phyloP scores from a whole-genome alignment of 2,797 vertebrate species.

The Euthynnus affinis region DNA sequence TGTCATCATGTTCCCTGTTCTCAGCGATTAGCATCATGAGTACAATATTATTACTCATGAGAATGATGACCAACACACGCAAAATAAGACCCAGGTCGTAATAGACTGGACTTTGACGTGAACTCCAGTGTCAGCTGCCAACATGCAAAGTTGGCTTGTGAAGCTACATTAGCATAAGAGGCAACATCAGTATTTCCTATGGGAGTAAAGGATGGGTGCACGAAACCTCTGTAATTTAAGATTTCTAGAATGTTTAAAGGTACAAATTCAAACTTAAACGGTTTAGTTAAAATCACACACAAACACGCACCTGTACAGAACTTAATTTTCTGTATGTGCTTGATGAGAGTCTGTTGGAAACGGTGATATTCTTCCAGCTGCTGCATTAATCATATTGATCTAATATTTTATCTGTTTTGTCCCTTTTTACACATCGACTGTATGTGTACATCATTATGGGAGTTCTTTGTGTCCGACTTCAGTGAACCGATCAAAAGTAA shows the following conservation, averaged over 20 bases:
- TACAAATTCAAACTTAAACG: background rate
- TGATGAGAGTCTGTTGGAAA: background rate
- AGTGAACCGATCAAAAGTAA: background rate
- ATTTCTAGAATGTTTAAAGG: background rate
- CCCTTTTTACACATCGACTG: background rate
- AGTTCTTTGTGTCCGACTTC: constrained; percentile 7
- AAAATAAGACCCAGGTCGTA: background rate
- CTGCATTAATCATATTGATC: constrained; percentile 34
- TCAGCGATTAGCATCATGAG: background rate
- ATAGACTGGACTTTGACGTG: background rate
- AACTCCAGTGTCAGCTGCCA: too few species aligned
- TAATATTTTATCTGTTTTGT: constrained; percentile 4
- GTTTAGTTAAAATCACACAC: background rate
- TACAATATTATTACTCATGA: background rate
- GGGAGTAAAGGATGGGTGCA: background rate
- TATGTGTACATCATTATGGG: constrained; percentile 48
- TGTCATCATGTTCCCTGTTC: background rate
- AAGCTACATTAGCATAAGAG: background rate
- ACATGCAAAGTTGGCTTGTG: background rate
- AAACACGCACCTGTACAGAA: background rate
- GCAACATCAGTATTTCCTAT: background rate
- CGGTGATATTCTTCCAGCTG: constrained; percentile 6
- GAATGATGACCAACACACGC: background rate
- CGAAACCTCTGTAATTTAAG: background rate
- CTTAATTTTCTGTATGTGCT: background rate